Evolutionary conservation across 2,113 vertebrate genomes (phyloP).

Genomic region (Mugil cephalus): DNA sequence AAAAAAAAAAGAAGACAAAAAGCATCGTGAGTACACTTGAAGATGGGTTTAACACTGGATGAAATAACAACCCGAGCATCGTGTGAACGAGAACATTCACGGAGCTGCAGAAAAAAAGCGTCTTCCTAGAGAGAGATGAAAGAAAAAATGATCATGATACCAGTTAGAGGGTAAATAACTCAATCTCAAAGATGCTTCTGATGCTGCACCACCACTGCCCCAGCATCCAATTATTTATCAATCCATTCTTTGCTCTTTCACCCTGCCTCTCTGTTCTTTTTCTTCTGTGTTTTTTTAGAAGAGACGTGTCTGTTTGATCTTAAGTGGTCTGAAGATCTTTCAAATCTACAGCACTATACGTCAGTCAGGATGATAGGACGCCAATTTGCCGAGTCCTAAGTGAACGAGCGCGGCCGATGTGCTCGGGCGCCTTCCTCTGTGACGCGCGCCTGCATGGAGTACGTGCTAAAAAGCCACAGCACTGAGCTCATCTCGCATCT

Average conservation of each 20-base stretch:
- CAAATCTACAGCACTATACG: conserved; percentile 5
- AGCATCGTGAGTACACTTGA: conserved; percentile 42
- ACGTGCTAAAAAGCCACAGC: conserved; percentile 1
- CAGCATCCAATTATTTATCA: conserved; percentile 47
- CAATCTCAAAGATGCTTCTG: conserved; percentile 31
- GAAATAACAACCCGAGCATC: conserved; percentile 8
- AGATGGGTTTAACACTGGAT: conserved; percentile 12
- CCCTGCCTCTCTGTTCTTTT: not conserved
- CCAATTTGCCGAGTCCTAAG: not conserved
- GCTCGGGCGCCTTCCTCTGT: not conserved
- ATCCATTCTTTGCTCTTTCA: conserved; percentile 19
- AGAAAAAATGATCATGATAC: not conserved
- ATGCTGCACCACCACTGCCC: conserved; percentile 14
- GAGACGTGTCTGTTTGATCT: conserved; percentile 14
- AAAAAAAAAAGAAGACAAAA: conserved; percentile 77
- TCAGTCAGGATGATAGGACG: not conserved
- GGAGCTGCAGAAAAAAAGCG: conserved; percentile 17
- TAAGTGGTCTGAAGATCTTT: conserved; percentile 28
- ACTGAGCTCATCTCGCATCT: conserved; percentile 6
- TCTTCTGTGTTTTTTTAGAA: conserved; percentile 9
- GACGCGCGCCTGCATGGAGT: not conserved
- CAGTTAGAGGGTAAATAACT: conserved; percentile 22
- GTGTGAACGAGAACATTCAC: not conserved
- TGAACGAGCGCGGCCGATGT: not conserved
- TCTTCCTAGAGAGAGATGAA: conserved; percentile 6